Evolutionary conservation across 1,140 invertebrate genomes (phyloP).

Genomic region (Aradophagus sp.): DNA sequence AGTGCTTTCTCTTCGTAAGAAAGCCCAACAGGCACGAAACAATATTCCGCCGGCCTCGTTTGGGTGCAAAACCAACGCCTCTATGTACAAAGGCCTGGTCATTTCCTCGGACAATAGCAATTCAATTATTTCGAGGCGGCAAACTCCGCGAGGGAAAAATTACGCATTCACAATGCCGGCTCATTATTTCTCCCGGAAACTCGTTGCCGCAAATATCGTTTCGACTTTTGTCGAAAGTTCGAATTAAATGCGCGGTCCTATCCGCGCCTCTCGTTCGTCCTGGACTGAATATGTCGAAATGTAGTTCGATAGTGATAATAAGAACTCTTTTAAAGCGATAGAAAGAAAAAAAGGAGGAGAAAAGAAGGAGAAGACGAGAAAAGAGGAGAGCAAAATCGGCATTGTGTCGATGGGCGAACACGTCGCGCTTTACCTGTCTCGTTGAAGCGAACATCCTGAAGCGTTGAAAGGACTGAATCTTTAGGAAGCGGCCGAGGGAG

Average conservation of each 20-base stretch:
- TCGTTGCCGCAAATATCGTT: slow-evolving; percentile 35
- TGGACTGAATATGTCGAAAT: slow-evolving; percentile 59
- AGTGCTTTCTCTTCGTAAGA: slow-evolving; percentile 4
- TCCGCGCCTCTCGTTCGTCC: slow-evolving; percentile 50
- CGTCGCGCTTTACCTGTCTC: slow-evolving; percentile 60
- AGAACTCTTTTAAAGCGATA: slow-evolving; percentile 64
- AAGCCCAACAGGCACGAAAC: slow-evolving; percentile 6
- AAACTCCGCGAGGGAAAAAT: slow-evolving; percentile 42
- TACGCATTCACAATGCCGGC: slow-evolving; percentile 50
- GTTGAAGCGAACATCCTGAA: slow-evolving; percentile 66
- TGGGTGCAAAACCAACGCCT: slow-evolving; percentile 17
- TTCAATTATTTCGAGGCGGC: slow-evolving; percentile 52
- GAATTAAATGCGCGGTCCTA: slow-evolving; percentile 28
- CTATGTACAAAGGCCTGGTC: slow-evolving; percentile 39
- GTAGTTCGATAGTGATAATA: slow-evolving; percentile 65
- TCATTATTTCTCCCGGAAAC: slow-evolving; percentile 35
- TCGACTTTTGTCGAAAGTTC: slow-evolving; percentile 43
- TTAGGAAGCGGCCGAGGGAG: slow-evolving; percentile 43
- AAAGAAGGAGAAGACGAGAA: slow-evolving; percentile 13
- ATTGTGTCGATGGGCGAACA: slow-evolving; percentile 59
- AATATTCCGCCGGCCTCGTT: slow-evolving; percentile 13
- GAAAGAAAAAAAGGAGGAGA: slow-evolving; percentile 27
- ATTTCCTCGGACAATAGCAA: slow-evolving; percentile 45
- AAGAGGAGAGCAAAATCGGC: slow-evolving; percentile 51
- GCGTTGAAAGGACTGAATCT: slow-evolving; percentile 49